Conservation (phyloP, 2,888 invertebrate species). For the Heterodera filipjevi region DNA sequence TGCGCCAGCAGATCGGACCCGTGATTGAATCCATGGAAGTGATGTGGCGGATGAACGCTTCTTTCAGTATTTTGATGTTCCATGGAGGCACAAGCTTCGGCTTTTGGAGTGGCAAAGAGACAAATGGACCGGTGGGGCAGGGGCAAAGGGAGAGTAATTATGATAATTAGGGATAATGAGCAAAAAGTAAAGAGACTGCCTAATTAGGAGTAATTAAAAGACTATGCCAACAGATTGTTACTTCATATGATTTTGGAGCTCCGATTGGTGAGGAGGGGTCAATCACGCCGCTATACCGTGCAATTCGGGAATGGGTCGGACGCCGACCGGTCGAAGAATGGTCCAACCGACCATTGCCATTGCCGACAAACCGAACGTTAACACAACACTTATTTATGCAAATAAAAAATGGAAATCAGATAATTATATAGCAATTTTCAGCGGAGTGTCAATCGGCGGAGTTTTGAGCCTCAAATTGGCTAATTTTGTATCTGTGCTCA, state of each 20-base stretch:
- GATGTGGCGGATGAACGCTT: slow-evolving; percentile 51
- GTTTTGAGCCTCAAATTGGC: slow-evolving; percentile 14
- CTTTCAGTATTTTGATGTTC: slow-evolving; percentile 59
- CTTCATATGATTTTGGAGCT: slow-evolving; percentile 63
- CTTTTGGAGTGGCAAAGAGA: slow-evolving; percentile 60
- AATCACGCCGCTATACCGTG: slow-evolving; percentile 51
- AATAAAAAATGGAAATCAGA: neutral
- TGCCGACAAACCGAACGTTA: slow-evolving; percentile 68
- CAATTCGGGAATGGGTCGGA: slow-evolving; percentile 55
- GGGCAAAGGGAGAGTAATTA: neutral
- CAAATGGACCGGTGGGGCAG: slow-evolving; percentile 40
- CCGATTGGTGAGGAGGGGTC: slow-evolving; percentile 63
- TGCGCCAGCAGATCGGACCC: slow-evolving; percentile 37
- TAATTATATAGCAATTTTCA: neutral
- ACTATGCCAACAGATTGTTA: slow-evolving; percentile 45
- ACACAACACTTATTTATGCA: neutral
- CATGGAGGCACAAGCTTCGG: slow-evolving; percentile 64
- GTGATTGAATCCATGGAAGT: slow-evolving; percentile 46
- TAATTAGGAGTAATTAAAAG: neutral
- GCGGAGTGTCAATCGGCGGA: slow-evolving; percentile 11
- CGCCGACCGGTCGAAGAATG: slow-evolving; percentile 41
- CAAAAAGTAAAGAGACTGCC: slow-evolving; percentile 13
- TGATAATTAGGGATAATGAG: no score
- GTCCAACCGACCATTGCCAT: slow-evolving; percentile 49
- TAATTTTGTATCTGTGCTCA: slow-evolving; percentile 13